Conservation (phyloP, 2,113 vertebrate species). For the Scortum barcoo region DNA sequence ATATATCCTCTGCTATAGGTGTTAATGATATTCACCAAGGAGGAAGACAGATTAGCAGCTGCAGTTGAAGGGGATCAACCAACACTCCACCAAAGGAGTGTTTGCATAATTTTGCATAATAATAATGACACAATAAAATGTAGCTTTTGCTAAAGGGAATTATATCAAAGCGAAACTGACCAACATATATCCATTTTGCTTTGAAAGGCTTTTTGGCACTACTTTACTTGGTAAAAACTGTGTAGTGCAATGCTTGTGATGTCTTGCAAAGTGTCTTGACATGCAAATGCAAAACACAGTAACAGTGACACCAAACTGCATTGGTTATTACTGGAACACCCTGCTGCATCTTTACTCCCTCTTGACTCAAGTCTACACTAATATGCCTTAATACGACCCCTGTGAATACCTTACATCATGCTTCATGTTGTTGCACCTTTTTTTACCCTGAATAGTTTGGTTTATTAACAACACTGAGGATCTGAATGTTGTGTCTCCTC, state of each 20-base stretch:
- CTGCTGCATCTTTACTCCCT: not conserved
- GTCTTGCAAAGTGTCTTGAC: no score
- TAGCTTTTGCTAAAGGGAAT: not conserved
- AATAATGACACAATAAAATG: no score
- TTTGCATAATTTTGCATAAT: not conserved
- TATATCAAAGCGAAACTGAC: not conserved
- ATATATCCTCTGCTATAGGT: not conserved
- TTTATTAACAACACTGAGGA: not conserved
- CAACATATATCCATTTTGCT: not conserved
- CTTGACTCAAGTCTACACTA: not conserved
- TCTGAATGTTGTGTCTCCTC: slow-evolving; percentile 1
- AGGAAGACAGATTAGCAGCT: not conserved
- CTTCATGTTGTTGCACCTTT: not conserved
- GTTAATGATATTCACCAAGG: not conserved
- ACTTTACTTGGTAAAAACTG: no score
- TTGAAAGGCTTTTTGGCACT: not conserved
- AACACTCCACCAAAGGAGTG: no score
- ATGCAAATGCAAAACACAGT: not conserved
- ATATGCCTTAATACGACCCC: not conserved
- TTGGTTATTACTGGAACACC: slow-evolving; percentile 1
- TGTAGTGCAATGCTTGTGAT: not conserved
- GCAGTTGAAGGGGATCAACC: not conserved
- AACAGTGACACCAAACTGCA: not conserved
- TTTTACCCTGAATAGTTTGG: not conserved
- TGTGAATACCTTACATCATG: not conserved